Percentiles rank a stretch among this genome's conserved stretches.
Conservation (phyloP, 2,888 invertebrate species). For the Epirrhoe alternata region DNA sequence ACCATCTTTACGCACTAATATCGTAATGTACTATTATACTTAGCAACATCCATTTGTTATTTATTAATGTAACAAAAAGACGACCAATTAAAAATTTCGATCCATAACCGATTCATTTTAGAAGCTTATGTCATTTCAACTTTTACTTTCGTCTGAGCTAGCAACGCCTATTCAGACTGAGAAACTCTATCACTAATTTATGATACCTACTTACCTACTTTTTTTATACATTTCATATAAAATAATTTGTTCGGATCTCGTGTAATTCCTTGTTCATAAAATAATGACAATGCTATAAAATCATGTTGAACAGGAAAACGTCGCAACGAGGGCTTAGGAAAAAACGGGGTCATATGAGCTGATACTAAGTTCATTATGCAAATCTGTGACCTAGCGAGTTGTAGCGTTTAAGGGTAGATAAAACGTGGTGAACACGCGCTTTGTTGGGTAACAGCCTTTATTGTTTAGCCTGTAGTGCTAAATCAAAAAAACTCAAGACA, state of each 20-base stretch:
- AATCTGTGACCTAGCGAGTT: conserved; percentile 63
- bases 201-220: neutral
- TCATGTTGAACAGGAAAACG: conserved; percentile 52
- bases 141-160: neutral
- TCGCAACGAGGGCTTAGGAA: conserved; percentile 47
- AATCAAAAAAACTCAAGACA: no score
- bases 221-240: no score
- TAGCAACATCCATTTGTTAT: no score
- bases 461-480: neutral
- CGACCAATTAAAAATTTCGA: no score
- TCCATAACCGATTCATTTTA: neutral
- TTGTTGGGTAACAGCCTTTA: no score
- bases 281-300: conserved; percentile 27
- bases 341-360: conserved; percentile 71
- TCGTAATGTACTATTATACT: no score
- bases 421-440: neutral
- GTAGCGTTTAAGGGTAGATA: conserved; percentile 34
- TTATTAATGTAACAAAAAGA: no score
- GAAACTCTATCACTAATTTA: neutral
- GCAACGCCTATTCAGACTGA: neutral
- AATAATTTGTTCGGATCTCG: neutral
- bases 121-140: neutral
- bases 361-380: conserved; percentile 74
- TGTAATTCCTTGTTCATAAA: conserved; percentile 9
- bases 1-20: no score